Base-by-base conservation (phyloP, 2,888 invertebrate species). In the Graphium colonna region DNA sequence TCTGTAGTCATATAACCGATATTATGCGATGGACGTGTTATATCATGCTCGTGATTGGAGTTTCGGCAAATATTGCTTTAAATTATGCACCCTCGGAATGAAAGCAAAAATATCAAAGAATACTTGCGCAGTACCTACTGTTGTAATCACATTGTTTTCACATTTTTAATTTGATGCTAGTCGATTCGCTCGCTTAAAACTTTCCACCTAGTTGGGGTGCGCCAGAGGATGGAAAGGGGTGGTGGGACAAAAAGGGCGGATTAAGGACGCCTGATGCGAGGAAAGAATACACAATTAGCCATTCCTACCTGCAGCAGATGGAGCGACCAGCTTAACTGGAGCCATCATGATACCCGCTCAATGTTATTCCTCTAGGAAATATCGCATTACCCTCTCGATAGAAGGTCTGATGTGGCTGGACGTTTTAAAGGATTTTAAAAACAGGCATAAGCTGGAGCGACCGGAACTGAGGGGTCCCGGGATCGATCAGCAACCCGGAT, bases 271-370 rank as follows among this genome's bases (percentile, higher is more conserved):
- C 73, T 71, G 73, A 77, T 79, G 82, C 88, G 85, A 85, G 87
- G 83, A 88, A 89, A 88, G 89, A 89, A 89, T 89, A 89, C 89
- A 86, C 84, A 89, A 89, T 89, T 89, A 89, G 89, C 79, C 84
- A 73, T 75, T 75, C n/a, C 85, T 88, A 89, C 88, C 88, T 88
- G 88, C 82, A 82, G 77, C 71, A 81, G 79, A 82, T 80, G 80
- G 79, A 76, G 77, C 75, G 79, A 73, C 87, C 86, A 86, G 75
- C 57, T 57, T 62, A 63, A 60, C 33, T 51, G 58, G 71, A 60
- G 39, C 71, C 59, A 50, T 54, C 58, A 58, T 59, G 56, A 60
- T 53, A 57, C 53, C 43, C 53, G 38, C 47, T 47, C 40, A 26
- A 45, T 43, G 51, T 47, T 21, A 52, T 58, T 58, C 61, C 58